Evolutionary conservation across 2,888 invertebrate species (phyloP).

Genomic region (Serrognathus titanus): DNA sequence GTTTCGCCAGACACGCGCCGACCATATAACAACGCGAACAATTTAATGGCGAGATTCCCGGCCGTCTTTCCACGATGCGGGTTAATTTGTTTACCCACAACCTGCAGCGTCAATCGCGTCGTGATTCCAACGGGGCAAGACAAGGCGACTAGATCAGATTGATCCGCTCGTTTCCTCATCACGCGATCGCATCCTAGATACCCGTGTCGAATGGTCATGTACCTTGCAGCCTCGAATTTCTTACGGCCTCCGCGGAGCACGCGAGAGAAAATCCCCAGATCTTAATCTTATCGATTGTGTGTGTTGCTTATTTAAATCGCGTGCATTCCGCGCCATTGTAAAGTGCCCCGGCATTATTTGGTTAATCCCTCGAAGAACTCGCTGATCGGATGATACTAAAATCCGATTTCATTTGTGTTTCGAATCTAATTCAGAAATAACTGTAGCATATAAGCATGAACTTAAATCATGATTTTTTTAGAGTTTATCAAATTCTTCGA

Average conservation of each 20-base stretch:
- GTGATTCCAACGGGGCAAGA: slow-evolving; percentile 20
- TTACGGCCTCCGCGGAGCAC: not conserved
- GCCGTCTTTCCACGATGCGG: slow-evolving; percentile 15
- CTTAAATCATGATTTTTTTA: too few relatives aligned
- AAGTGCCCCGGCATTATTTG: not conserved
- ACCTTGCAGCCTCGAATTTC: slow-evolving; percentile 6
- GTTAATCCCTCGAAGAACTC: too few relatives aligned
- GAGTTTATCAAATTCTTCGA: too few relatives aligned
- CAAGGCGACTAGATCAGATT: slow-evolving; percentile 22
- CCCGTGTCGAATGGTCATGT: slow-evolving; percentile 2
- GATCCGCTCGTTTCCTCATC: slow-evolving; percentile 24
- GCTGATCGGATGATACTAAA: too few relatives aligned
- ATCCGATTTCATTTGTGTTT: too few relatives aligned
- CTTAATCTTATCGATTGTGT: not conserved
- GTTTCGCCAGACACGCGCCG: too few relatives aligned
- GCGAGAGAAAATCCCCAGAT: slow-evolving; percentile 1
- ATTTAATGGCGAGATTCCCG: slow-evolving; percentile 10
- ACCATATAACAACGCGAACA: slow-evolving; percentile 5
- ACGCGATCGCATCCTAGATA: slow-evolving; percentile 24
- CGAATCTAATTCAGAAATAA: too few relatives aligned
- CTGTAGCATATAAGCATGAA: too few relatives aligned
- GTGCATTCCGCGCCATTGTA: not conserved
- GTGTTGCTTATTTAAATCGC: slow-evolving; percentile 1
- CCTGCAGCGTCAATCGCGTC: slow-evolving; percentile 20
- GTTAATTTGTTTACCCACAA: slow-evolving; percentile 22